A percentile compares a stretch with the other conserved stretches of the same genome.
phyloP scores from a whole-genome alignment of 2,797 vertebrate species.

The Scleropages formosus region DNA sequence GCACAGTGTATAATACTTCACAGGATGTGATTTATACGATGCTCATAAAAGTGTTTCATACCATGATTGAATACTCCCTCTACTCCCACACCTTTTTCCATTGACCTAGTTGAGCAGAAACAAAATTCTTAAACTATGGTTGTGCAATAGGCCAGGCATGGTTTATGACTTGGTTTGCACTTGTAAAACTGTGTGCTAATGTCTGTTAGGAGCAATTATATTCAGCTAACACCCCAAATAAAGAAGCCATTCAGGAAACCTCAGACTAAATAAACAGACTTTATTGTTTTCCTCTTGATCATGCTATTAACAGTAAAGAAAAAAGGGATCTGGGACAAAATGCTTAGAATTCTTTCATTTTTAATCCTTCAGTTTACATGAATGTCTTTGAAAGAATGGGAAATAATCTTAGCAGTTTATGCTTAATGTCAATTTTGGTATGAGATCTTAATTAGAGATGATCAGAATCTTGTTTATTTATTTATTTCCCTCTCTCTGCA shows the following conservation, averaged over 20 bases:
- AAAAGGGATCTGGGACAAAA: not conserved
- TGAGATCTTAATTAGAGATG: not conserved
- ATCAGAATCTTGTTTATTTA: no score
- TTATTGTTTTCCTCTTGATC: not conserved
- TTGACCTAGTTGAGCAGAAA: slow-evolving; percentile 9
- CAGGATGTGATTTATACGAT: not conserved
- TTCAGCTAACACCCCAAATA: not conserved
- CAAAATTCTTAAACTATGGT: not conserved
- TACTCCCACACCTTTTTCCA: slow-evolving; percentile 17
- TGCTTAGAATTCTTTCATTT: slow-evolving; percentile 5
- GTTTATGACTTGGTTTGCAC: slow-evolving; percentile 18
- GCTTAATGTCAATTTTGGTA: not conserved
- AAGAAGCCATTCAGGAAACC: slow-evolving; percentile 7
- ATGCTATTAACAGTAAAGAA: slow-evolving; percentile 7
- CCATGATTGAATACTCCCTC: not conserved
- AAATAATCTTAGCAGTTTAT: not conserved
- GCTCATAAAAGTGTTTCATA: not conserved
- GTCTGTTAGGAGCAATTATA: slow-evolving; percentile 10
- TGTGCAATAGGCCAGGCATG: slow-evolving; percentile 15
- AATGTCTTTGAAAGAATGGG: not conserved
- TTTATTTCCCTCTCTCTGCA: no score
- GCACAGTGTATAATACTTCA: not conserved
- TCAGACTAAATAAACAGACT: slow-evolving; percentile 13
- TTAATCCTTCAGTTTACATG: not conserved
- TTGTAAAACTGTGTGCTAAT: slow-evolving; percentile 16